Evolutionary conservation across 2,113 vertebrate species (phyloP).

Genomic region (Forbesichthys papilliferus): DNA sequence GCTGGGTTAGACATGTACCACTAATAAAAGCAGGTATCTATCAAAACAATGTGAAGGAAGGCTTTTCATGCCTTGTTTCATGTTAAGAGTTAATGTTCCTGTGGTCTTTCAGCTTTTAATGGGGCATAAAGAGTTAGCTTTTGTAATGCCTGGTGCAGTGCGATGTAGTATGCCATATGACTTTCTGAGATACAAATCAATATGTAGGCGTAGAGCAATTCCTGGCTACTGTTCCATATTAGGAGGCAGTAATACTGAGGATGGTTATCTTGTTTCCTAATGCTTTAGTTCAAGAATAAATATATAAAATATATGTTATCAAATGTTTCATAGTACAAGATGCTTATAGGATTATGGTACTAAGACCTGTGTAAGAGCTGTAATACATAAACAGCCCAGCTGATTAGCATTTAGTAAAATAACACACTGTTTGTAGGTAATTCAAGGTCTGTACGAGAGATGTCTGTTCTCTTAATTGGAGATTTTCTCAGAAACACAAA

Average conservation of each 20-base stretch:
- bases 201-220: constrained; percentile 42
- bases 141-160: constrained; percentile 21
- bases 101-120: constrained; percentile 42
- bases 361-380: too few relatives aligned
- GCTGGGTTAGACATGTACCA: constrained; percentile 29
- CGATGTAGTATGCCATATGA: constrained; percentile 22
- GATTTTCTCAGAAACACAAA: constrained; percentile 51
- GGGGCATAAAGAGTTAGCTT: constrained; percentile 35
- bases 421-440: constrained; percentile 44
- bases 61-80: constrained; percentile 39
- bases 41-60: constrained; percentile 41
- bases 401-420: too few relatives aligned
- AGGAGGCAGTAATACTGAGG: constrained; percentile 34
- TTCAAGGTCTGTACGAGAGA: constrained; percentile 56
- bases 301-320: constrained; percentile 33
- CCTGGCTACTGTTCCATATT: constrained; percentile 50
- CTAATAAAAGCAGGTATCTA: constrained; percentile 35
- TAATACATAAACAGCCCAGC: too few relatives aligned
- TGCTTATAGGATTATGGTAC: too few relatives aligned
- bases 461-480: constrained; percentile 63
- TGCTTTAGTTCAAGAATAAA: constrained; percentile 36
- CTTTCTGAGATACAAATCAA: constrained; percentile 57
- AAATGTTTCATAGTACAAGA: constrained; percentile 33
- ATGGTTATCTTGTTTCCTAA: constrained; percentile 54
- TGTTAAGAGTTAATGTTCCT: constrained; percentile 45